Evolutionary conservation across 1,140 invertebrate genomes (phyloP).

Genomic region (Drosophila nasuta): DNA sequence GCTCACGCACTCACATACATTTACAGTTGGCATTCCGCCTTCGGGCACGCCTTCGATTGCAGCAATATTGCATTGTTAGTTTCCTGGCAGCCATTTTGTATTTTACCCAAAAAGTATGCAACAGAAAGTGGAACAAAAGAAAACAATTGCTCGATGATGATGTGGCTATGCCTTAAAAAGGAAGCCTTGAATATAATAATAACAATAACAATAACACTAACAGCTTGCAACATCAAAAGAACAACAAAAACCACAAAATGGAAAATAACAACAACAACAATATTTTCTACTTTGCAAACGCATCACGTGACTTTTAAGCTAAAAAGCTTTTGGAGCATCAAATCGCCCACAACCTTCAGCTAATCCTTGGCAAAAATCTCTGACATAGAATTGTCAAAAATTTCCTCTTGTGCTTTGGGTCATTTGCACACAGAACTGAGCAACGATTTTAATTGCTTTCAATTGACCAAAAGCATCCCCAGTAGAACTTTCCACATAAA

Average conservation of each 20-base stretch:
- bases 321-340: background rate
- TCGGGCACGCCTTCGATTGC: constrained; percentile 20
- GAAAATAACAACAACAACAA: background rate
- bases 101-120: constrained; percentile 31
- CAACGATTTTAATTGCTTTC: constrained; percentile 66
- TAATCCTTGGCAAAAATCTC: constrained; percentile 7
- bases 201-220: constrained; percentile 8
- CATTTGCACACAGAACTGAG: background rate
- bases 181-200: background rate
- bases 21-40: constrained; percentile 25
- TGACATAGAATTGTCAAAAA: constrained; percentile 15
- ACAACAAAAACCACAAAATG: background rate
- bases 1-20: background rate
- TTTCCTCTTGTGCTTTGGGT: background rate
- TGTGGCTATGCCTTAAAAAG: background rate
- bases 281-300: background rate
- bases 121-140: constrained; percentile 18
- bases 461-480: constrained; percentile 63
- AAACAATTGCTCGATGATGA: constrained; percentile 12
- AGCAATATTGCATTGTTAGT: constrained; percentile 29
- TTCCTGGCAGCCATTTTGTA: constrained; percentile 48
- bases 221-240: background rate
- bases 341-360: background rate
- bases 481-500: constrained; percentile 66
- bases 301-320: background rate